Evolutionary conservation across 92 coral and sea anemone genomes (phyloP).

Genomic region (Paragorgia papillata): DNA sequence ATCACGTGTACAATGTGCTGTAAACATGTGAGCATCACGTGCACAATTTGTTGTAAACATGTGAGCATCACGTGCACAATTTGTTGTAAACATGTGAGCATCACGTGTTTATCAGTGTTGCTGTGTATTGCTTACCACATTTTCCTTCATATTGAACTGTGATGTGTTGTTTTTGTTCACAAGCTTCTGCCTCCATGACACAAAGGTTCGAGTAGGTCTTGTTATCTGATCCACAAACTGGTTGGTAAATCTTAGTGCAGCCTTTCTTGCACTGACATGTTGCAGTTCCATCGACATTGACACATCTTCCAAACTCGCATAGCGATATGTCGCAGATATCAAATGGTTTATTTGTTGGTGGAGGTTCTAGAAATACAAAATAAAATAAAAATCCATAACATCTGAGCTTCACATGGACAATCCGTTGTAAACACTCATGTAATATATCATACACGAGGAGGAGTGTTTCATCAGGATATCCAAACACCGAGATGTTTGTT

Average conservation of each 20-base stretch:
- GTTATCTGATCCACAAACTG: conserved; percentile 61
- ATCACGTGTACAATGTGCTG: no score
- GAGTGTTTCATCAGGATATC: no score
- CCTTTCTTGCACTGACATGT: conserved; percentile 64
- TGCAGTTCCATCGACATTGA: conserved; percentile 70
- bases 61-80: no score
- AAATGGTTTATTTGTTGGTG: no score
- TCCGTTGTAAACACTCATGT: no score
- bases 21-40: no score
- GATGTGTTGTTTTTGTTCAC: conserved; percentile 14
- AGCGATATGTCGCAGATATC: conserved; percentile 16
- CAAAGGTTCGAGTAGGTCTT: conserved; percentile 32
- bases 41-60: no score
- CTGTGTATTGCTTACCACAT: background rate
- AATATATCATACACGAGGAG: no score
- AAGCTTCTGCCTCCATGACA: conserved; percentile 14
- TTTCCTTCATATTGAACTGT: background rate
- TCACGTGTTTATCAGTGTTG: background rate
- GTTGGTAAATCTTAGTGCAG: conserved; percentile 56
- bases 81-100: no score
- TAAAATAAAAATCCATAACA: background rate
- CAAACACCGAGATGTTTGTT: no score
- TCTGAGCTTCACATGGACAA: no score
- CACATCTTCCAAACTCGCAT: conserved; percentile 70
- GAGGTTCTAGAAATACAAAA: no score